Conservation (phyloP, 2,888 invertebrate genomes). For the Agrenia bidenticulata region DNA sequence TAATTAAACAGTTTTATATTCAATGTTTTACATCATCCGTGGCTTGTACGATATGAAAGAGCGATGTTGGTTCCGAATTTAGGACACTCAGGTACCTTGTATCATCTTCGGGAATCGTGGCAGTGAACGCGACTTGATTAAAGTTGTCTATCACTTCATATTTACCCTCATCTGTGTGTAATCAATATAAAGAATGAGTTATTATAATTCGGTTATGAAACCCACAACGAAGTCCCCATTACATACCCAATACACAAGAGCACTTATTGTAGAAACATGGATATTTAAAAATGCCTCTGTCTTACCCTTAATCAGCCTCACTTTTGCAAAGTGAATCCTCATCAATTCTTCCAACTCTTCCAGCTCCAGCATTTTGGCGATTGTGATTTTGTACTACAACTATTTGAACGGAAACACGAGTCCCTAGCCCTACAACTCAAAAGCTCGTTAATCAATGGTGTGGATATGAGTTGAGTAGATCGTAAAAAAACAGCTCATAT, state of each 20-base stretch:
- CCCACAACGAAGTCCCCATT: too few relatives aligned
- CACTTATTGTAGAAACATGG: neutral
- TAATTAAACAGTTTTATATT: neutral
- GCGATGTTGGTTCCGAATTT: neutral
- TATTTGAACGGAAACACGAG: too few relatives aligned
- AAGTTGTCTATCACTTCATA: conserved; percentile 16
- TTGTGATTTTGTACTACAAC: neutral
- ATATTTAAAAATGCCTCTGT: too few relatives aligned
- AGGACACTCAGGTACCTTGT: neutral
- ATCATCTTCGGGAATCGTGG: neutral
- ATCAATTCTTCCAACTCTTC: neutral
- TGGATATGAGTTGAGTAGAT: too few relatives aligned
- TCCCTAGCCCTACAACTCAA: too few relatives aligned
- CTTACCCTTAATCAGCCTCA: conserved; percentile 9
- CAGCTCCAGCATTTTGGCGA: neutral
- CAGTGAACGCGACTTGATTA: conserved; percentile 1
- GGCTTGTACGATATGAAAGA: conserved; percentile 3
- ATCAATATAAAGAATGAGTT: too few relatives aligned
- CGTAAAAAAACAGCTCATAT: too few relatives aligned
- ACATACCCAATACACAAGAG: too few relatives aligned
- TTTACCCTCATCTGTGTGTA: neutral
- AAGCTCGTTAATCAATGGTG: too few relatives aligned
- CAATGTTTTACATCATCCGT: neutral
- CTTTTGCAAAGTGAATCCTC: conserved; percentile 10
- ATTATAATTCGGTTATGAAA: too few relatives aligned